Conservation (phyloP, 2,888 invertebrate species). For the Scaptomyza reducta region DNA sequence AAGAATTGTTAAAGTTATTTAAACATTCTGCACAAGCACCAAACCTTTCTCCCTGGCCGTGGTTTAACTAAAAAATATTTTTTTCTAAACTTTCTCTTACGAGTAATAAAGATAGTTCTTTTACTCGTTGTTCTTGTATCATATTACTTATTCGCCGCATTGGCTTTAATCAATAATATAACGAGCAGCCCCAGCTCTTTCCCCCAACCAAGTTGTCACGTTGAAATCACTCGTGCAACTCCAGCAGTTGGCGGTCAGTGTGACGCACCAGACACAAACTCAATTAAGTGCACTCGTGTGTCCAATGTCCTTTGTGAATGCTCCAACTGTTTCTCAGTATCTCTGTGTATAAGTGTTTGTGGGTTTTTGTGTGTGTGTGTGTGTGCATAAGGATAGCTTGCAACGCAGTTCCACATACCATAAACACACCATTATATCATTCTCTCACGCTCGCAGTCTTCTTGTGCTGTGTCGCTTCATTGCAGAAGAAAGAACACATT, state of each 20-base stretch:
- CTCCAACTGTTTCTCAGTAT: slow-evolving; percentile 10
- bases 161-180: slow-evolving; percentile 25
- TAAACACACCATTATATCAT: slow-evolving; percentile 38
- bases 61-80: neutral
- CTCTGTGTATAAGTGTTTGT: slow-evolving; percentile 13
- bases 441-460: neutral
- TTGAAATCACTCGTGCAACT: slow-evolving; percentile 31
- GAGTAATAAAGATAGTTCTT: slow-evolving; percentile 1
- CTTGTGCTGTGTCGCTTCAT: slow-evolving; percentile 30
- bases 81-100: neutral
- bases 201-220: no score
- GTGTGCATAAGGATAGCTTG: slow-evolving; percentile 45
- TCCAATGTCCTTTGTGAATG: slow-evolving; percentile 46
- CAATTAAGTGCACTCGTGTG: slow-evolving; percentile 65
- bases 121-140: neutral
- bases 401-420: slow-evolving; percentile 45
- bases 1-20: no score
- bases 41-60: neutral
- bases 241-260: slow-evolving; percentile 32
- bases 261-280: slow-evolving; percentile 54
- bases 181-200: slow-evolving; percentile 4
- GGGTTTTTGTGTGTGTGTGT: slow-evolving; percentile 28
- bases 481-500: slow-evolving; percentile 42
- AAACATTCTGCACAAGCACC: neutral
- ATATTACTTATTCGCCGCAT: slow-evolving; percentile 7